A percentile compares a stretch with the other conserved stretches of the same genome.
Evolutionary conservation across 2,888 invertebrate genomes (phyloP).

Genomic region (Drosophila vallismaia): DNA sequence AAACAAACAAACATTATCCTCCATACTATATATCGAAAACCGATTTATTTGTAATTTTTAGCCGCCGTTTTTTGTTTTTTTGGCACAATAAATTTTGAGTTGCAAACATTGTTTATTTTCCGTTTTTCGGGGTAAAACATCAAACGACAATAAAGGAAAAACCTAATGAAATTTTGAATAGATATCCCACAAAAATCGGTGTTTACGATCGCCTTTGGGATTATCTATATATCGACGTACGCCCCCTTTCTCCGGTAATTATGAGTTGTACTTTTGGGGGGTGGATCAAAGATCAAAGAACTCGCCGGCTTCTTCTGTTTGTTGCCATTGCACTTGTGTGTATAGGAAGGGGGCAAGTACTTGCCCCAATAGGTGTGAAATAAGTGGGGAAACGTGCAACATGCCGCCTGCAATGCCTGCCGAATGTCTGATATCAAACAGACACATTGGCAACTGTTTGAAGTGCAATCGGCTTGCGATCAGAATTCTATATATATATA

Average conservation of each 20-base stretch:
- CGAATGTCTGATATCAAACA: constrained; percentile 78
- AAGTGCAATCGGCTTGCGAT: constrained; percentile 72
- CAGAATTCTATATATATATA: constrained; percentile 50
- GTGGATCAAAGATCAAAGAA: constrained; percentile 70
- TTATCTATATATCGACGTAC: constrained; percentile 50
- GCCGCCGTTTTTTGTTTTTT: constrained; percentile 35
- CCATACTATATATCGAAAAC: constrained; percentile 49
- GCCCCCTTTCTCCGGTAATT: constrained; percentile 54
- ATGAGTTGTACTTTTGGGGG: constrained; percentile 51
- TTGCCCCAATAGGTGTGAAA: constrained; percentile 63
- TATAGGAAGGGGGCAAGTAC: constrained; percentile 21
- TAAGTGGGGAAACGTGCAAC: constrained; percentile 45
- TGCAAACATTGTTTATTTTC: constrained; percentile 69
- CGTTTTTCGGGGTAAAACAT: constrained; percentile 61
- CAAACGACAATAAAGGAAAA: constrained; percentile 69
- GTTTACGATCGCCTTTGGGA: constrained; percentile 58
- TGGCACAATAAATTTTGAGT: constrained; percentile 48
- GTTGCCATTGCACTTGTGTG: constrained; percentile 76
- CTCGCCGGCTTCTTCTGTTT: constrained; percentile 64
- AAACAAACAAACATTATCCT: constrained; percentile 69
- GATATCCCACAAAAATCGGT: constrained; percentile 56
- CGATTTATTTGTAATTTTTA: constrained; percentile 35
- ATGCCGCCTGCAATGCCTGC: constrained; percentile 37
- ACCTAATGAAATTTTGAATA: constrained; percentile 26
- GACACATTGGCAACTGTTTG: constrained; percentile 80